Conservation (phyloP, 2,113 vertebrate genomes). For the Marmota flaviventris region DNA sequence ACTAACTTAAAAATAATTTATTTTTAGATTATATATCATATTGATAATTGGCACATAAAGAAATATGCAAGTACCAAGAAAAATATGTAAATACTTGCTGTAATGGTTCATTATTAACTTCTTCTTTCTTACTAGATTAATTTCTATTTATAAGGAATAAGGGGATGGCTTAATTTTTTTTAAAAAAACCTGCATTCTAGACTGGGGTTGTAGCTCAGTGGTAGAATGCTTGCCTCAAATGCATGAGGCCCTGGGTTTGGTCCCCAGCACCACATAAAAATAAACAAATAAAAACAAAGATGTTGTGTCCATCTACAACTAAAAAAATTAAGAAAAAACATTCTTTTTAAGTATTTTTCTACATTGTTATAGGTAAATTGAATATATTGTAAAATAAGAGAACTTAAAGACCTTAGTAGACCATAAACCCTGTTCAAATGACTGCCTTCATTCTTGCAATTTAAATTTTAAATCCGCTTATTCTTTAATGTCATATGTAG, state of each 20-base stretch:
- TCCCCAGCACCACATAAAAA: too few relatives aligned
- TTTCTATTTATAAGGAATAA: background rate
- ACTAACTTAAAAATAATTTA: slow-evolving; percentile 12
- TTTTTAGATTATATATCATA: background rate
- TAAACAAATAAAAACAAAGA: too few relatives aligned
- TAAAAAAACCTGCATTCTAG: too few relatives aligned
- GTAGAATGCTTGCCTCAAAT: too few relatives aligned
- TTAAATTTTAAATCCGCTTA: slow-evolving; percentile 6
- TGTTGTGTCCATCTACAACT: too few relatives aligned
- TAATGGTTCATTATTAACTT: background rate
- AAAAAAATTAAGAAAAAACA: background rate
- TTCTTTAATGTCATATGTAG: background rate
- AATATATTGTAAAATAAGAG: slow-evolving; percentile 1
- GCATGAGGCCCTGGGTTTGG: too few relatives aligned
- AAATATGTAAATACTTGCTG: background rate
- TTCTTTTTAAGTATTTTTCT: background rate
- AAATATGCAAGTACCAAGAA: background rate
- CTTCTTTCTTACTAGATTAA: background rate
- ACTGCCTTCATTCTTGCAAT: background rate
- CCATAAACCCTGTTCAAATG: background rate
- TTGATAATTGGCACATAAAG: background rate
- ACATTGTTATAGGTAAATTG: background rate
- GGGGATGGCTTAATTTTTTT: background rate
- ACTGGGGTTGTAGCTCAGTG: too few relatives aligned
- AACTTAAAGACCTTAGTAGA: background rate